Base-by-base conservation (phyloP, 64 coral and sea anemone genomes). In the Dendrophyllia cribrosa region DNA sequence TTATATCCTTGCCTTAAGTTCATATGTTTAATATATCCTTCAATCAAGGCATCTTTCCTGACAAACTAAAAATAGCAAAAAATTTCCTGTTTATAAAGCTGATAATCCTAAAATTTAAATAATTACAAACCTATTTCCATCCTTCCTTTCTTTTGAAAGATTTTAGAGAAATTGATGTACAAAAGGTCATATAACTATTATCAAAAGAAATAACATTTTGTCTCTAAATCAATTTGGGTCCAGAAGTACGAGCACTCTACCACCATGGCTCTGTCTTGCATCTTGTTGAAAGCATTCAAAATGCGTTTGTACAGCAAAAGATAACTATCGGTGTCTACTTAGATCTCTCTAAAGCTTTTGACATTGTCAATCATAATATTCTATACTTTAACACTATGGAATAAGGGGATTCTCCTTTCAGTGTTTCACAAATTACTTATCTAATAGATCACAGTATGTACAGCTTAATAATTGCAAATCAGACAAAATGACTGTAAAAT, bases 191-290 rank as follows among this genome's bases (percentile, higher is more conserved):
- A 34, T 34, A 2, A 34, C 34, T 34, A 34, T 34, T 34, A 34
- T 34, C 2, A 34, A 34, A 34, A 2, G 34, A 34, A n/a, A n/a
- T n/a, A n/a, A n/a, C n/a, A n/a, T n/a, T n/a, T n/a, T n/a, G n/a
- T n/a, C n/a, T n/a, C n/a, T n/a, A n/a, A n/a, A n/a, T n/a, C n/a
- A 75, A 43, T 75, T 75, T 75, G 72, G 72, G 5, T 75, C 34
- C 25, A 25, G 43, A 25, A 75, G 25, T n/a, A n/a, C 13, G 19
- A 17, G 0, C 72, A 75, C 19, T 75, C 72, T 43, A 75, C 26
- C 5, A 43, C 72, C 22, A 25, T 75, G 72, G 21, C n/a, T n/a
- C 23, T 5, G 22, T 75, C 5, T 43, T 75, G 21, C 5, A 34
- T 3, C 48, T 75, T 43, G 72, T 75, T 14, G 25, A 75, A 8